Conservation (phyloP, 2,797 vertebrate species). For the Cebuella pygmaea region DNA sequence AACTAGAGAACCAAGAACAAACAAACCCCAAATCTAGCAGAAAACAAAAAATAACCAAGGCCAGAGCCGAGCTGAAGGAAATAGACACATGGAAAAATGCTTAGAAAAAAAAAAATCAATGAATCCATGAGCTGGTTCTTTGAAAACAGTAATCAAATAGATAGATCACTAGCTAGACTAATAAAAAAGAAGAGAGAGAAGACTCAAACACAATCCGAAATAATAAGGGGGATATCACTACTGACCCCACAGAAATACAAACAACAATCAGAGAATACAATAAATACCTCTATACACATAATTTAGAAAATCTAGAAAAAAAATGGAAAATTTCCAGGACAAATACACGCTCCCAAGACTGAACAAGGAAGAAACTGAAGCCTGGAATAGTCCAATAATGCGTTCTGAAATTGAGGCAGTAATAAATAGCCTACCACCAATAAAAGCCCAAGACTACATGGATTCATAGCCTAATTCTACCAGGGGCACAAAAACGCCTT, state of each 20-base stretch:
- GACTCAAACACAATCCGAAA: background rate
- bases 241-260: background rate
- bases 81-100: background rate
- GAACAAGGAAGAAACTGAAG: background rate
- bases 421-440: background rate
- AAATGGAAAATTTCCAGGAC: background rate
- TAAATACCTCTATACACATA: background rate
- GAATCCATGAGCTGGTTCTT: background rate
- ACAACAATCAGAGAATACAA: background rate
- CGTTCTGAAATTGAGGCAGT: background rate
- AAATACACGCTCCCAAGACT: background rate
- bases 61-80: background rate
- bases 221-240: background rate
- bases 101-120: background rate
- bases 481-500: background rate
- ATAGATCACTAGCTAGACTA: background rate
- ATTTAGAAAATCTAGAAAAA: background rate
- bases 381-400: background rate
- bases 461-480: background rate
- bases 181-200: background rate
- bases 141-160: background rate
- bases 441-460: background rate
- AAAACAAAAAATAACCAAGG: background rate
- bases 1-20: background rate
- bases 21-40: background rate